These are phyloP conservation scores for Oreochromis mossambicus DNA, from an alignment of 2,797 vertebrate species.

Conservation along the genomic window DNA sequence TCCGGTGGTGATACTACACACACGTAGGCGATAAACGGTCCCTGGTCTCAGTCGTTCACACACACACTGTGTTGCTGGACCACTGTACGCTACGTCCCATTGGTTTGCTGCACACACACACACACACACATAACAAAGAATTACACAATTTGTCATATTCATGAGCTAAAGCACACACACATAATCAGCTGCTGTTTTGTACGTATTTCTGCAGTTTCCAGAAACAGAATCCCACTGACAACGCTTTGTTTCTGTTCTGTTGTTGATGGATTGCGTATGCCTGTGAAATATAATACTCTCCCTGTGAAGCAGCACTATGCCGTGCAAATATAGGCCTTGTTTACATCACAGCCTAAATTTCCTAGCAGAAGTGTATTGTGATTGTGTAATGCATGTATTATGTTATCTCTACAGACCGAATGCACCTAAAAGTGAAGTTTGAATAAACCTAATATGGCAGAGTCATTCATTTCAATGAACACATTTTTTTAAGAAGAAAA, in stretches of 20 bases:
- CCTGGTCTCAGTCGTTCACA: slow-evolving; percentile 89
- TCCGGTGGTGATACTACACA: slow-evolving; percentile 93
- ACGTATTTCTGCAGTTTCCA: background rate
- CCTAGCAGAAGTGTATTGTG: background rate
- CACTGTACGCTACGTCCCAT: slow-evolving; percentile 92
- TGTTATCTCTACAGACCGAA: background rate
- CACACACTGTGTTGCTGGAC: slow-evolving; percentile 85
- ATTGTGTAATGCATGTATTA: background rate
- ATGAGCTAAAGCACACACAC: background rate
- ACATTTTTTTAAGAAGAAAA: background rate
- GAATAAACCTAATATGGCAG: background rate
- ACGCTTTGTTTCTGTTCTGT: background rate
- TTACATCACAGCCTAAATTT: background rate
- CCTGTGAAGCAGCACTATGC: background rate
- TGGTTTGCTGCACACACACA: slow-evolving; percentile 79
- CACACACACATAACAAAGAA: slow-evolving; percentile 1
- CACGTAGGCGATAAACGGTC: slow-evolving; percentile 89
- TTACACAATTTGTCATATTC: background rate
- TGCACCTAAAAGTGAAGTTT: background rate
- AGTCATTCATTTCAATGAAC: background rate
- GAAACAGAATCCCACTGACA: background rate
- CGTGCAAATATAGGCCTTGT: background rate
- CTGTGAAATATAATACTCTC: background rate
- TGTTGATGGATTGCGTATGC: background rate
- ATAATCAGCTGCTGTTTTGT: background rate